Evolutionary conservation across 23 tunicate genomes (phyloP), one percentile per base, ranked within the genome.

Genomic region (Phallusia fumigata): DNA sequence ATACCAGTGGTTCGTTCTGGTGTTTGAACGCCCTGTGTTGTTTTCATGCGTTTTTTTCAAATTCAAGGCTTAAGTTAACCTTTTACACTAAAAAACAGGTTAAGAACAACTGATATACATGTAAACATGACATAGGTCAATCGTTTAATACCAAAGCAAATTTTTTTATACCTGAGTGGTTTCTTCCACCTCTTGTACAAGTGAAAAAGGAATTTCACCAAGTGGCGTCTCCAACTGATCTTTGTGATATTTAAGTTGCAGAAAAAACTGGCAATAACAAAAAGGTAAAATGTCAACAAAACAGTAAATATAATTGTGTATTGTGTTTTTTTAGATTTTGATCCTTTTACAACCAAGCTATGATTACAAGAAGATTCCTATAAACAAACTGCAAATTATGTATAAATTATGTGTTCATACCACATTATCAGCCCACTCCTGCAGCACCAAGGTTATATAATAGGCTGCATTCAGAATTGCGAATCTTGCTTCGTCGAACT

Each of bases 351-450:
- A n/a, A n/a, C n/a, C n/a, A n/a, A n/a, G n/a, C n/a, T n/a, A n/a
- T n/a, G n/a, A n/a, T n/a, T n/a, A n/a, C n/a, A n/a, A n/a, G n/a
- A n/a, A n/a, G n/a, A n/a, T n/a, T n/a, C n/a, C n/a, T n/a, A n/a
- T n/a, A n/a, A n/a, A n/a, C n/a, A n/a, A n/a, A n/a, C n/a, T n/a
- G n/a, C n/a, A n/a, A n/a, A n/a, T n/a, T n/a, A n/a, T n/a, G n/a
- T n/a, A n/a, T n/a, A n/a, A n/a, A n/a, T n/a, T n/a, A n/a, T n/a
- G n/a, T n/a, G n/a, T 0, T 64, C 97, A 65, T 76, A 92, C 97
- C 64, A 88, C 79, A 80, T 94, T 94, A n/a, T 94, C 98, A 28
- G 93, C 90, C 98, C 98, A 94, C 64, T 94, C 98, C 58, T 44
- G 52, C 52, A 94, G 77, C 53, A 94, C 98, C 34, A 65, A 34